A percentile compares a stretch with the other conserved stretches of the same genome.
phyloP scores from a whole-genome alignment of 2,888 invertebrate species.

The Nomada hirtipes region DNA sequence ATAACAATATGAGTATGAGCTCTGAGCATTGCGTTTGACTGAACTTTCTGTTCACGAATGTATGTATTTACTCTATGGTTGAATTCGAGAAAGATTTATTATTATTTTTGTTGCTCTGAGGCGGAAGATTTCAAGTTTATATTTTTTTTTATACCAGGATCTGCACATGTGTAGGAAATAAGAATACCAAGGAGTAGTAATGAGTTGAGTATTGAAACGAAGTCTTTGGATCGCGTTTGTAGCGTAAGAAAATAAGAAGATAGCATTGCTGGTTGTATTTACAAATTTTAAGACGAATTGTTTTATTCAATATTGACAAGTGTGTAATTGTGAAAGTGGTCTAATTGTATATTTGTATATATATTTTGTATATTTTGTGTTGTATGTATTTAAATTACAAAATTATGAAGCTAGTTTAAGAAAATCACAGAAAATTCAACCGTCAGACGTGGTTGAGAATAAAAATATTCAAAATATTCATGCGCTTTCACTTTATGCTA shows the following conservation, averaged over 20 bases:
- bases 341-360: not conserved
- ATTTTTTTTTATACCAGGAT: not conserved
- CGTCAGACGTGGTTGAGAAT: too few relatives aligned
- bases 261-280: not conserved
- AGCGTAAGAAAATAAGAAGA: not conserved
- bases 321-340: not conserved
- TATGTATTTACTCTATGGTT: not conserved
- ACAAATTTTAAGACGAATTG: not conserved
- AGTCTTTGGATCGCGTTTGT: not conserved
- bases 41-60: not conserved
- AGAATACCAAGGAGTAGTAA: not conserved
- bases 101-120: not conserved
- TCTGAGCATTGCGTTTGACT: constrained; percentile 2
- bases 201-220: not conserved
- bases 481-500: too few relatives aligned
- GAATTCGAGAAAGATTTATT: not conserved
- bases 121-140: not conserved
- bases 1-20: constrained; percentile 6
- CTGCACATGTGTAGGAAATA: not conserved
- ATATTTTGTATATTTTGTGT: too few relatives aligned
- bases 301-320: not conserved
- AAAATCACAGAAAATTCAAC: too few relatives aligned
- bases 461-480: too few relatives aligned
- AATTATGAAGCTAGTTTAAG: too few relatives aligned
- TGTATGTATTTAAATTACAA: too few relatives aligned